Evolutionary conservation across 2,797 vertebrate genomes (phyloP), one percentile per base, ranked within the genome.

Genomic region (Myripristis murdjan): DNA sequence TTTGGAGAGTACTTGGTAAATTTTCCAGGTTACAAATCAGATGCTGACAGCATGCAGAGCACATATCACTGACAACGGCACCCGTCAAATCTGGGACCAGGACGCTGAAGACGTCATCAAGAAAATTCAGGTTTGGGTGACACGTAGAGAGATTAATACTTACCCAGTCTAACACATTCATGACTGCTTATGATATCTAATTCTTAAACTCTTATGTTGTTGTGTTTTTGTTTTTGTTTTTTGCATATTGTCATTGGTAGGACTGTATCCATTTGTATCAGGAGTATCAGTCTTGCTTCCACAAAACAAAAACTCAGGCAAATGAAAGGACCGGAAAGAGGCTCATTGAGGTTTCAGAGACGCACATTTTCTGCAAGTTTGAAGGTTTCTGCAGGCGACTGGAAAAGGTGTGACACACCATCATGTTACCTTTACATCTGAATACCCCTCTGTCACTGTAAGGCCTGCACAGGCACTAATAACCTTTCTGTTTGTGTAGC

Each of bases 11-110:
- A 47, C 9, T 24, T 53, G 3, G 65, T 66, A 58, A 55, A 43
- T 33, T 3, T 53, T 62, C 59, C 86, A 97, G 96, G 93, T 96
- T 62, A 96, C 96, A 77, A 95, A 96, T 79, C 95, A 96, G 84
- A 95, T 97, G 95, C 90, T 97, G 58, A 93, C 86, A 18, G 86
- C 93, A 0, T 97, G 96, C 84, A 96, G 87, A 84, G 90, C 92
- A 5, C 95, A 96, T 66, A 95, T 97, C 75, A 96, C 95, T 54
- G 91, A 95, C 62, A 87, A 91, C 37, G 95, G 94, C 58, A 76
- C 73, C 20, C 64, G 26, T 86, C 14, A 78, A 9, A 73, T 97
- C n/a, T 96, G 96, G 96, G 95, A 96, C 20, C 95, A 97, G 77
- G 91, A 95, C 16, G 80, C 85, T 16, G 87, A 93, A 70, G 23